A percentile compares a stretch with the other conserved stretches of the same genome.
These are phyloP conservation scores for Pelvicachromis taeniatus DNA, from an alignment of 2,113 vertebrate species.

Conservation along the genomic window DNA sequence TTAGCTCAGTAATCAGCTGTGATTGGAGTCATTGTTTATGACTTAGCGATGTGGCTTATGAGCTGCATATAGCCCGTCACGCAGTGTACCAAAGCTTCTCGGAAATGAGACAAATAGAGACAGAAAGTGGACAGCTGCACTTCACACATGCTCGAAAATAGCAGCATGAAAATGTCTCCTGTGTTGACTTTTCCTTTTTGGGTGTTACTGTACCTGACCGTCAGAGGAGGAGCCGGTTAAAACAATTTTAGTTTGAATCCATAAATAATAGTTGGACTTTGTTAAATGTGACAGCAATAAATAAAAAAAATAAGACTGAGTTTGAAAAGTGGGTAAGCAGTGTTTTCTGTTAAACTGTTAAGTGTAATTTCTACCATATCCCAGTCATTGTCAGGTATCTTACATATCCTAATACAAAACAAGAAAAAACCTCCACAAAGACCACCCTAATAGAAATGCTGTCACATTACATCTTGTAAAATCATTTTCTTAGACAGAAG, in stretches of 20 bases:
- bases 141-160: constrained; percentile 1
- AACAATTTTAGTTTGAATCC: background rate
- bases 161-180: background rate
- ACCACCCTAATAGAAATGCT: background rate
- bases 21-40: constrained; percentile 55
- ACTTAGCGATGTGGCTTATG: constrained; percentile 27
- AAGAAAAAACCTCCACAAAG: background rate
- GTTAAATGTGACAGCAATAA: background rate
- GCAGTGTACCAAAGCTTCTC: constrained; percentile 45
- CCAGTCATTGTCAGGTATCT: background rate
- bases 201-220: background rate
- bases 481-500: no score
- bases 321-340: background rate
- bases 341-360: background rate
- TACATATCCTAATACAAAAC: background rate
- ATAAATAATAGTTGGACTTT: background rate
- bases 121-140: constrained; percentile 51
- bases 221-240: background rate
- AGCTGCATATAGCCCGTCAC: constrained; percentile 51
- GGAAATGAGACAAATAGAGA: constrained; percentile 17
- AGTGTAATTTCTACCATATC: background rate
- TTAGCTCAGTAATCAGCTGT: constrained; percentile 29
- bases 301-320: background rate
- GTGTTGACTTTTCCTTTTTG: background rate
- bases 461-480: no score